Conservation (phyloP, 2,113 vertebrate genomes). For the mouse (Mus musculus) region GRCm39 chr11:24058501-24059000, state of each 20-base stretch:
- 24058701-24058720: conserved; percentile 61
- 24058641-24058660: background rate
- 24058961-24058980: conserved; percentile 89
- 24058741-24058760: conserved; percentile 75
- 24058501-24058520: conserved; percentile 28
- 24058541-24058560: background rate
- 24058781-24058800: conserved; percentile 91
- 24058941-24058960: conserved; percentile 91
- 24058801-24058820: conserved; percentile 88
- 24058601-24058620: background rate
- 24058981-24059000: conserved; percentile 92
- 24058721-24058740: conserved; percentile 84
- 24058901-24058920: conserved; percentile 91
- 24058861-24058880: conserved; percentile 89
- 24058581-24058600: background rate
- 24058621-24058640: background rate
- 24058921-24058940: conserved; percentile 91
- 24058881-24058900: conserved; percentile 93
- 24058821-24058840: conserved; percentile 85
- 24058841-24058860: conserved; percentile 89
- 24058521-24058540: background rate
- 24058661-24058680: background rate
- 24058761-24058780: conserved; percentile 85
- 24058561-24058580: background rate
- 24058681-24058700: background rate